Evolutionary conservation across 1,140 invertebrate genomes (phyloP), one percentile per base, ranked within the genome.

Genomic region (Achatina immaculata): DNA sequence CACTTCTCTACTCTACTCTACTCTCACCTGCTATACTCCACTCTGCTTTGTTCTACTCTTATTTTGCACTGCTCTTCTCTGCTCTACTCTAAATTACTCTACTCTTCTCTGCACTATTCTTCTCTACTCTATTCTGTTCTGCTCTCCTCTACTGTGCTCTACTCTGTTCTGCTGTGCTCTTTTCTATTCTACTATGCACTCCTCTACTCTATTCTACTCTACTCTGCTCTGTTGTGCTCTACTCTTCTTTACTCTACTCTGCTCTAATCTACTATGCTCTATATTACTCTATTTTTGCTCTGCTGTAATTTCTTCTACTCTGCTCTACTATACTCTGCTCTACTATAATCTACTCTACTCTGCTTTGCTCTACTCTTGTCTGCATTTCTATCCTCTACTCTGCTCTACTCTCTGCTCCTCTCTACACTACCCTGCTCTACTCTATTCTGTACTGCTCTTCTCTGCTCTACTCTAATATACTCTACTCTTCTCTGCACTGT

Each of bases 401-500:
- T 72, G 24, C 36, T 14, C 36, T 36, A 34, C 36, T 9, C 69
- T 42, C 36, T 72, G 9, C 36, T 36, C 36, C 36, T 36, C 69
- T 72, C 36, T 72, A 24, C 38, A 7, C 36, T 42, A 28, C 62
- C n/a, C n/a, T 65, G n/a, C 31, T 65, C n/a, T 65, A 65, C 38
- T 36, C n/a, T 36, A 28, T 24, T 66, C n/a, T 66, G 9, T 28
- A 7, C n/a, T 36, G 11, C 62, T 66, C n/a, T 66, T 9, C 34
- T 28, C n/a, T 66, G n/a, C 62, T 28, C n/a, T 65, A 65, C 66
- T 68, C 62, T 68, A 68, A 7, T 43, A 58, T 66, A 66, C 62
- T 69, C 58, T 78, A 45, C 62, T 78, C 62, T 78, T 40, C n/a
- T 69, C 77, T 79, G 11, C 62, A 11, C 24, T 66, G 11, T 9